A percentile compares a stretch with the other conserved stretches of the same genome.
phyloP scores from a whole-genome alignment of 2,888 invertebrate genomes.

The Pyrocoelia pectoralis region DNA sequence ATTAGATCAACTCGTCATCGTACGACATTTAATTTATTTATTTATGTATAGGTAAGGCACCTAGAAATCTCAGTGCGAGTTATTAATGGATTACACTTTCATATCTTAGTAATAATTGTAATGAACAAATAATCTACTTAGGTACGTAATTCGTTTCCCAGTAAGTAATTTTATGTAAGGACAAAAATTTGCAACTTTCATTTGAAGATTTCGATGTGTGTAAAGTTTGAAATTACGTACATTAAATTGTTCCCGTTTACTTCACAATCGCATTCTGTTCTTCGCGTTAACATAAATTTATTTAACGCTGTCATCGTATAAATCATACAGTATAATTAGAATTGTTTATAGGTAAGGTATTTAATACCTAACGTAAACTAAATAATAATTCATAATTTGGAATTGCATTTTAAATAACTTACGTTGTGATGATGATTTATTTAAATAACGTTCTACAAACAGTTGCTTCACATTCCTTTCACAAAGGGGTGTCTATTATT shows the following conservation, averaged over 20 bases:
- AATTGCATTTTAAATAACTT: too few species aligned
- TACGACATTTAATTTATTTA: too few species aligned
- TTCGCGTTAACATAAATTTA: not conserved
- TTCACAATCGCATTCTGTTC: not conserved
- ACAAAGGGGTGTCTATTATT: too few species aligned
- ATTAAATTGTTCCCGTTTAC: not conserved
- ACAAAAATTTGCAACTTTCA: not conserved
- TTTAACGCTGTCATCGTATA: not conserved
- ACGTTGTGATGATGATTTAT: too few species aligned
- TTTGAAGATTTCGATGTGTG: not conserved
- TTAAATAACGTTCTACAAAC: too few species aligned
- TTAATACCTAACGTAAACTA: too few species aligned
- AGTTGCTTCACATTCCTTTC: too few species aligned
- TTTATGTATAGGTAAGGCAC: too few species aligned
- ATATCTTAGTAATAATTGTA: not conserved
- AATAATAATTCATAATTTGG: too few species aligned
- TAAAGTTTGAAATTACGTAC: too few species aligned
- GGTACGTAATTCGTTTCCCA: not conserved
- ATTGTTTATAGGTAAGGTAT: too few species aligned
- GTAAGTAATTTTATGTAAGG: not conserved
- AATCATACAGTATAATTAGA: not conserved
- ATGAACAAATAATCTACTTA: not conserved
- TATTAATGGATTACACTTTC: not conserved
- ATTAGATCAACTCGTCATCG: too few species aligned
- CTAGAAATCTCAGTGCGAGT: not conserved